Percentiles rank a stretch among this genome's conserved stretches.
Evolutionary conservation across 2,888 invertebrate genomes (phyloP).

Genomic region (Ochropleura plecta): DNA sequence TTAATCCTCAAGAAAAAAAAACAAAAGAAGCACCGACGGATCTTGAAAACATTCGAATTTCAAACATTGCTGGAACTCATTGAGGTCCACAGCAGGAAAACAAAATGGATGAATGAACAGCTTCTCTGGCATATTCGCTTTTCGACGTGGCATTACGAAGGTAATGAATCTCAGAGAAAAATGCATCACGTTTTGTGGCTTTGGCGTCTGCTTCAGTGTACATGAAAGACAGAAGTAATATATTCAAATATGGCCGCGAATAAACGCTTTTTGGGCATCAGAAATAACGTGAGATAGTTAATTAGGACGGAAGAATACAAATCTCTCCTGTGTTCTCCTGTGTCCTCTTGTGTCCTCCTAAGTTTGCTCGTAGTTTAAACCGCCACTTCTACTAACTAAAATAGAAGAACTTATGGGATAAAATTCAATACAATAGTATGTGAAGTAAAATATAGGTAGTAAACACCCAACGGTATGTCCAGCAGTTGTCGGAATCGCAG

Average conservation of each 20-base stretch:
- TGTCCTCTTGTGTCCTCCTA: no score
- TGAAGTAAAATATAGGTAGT: neutral
- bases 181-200: neutral
- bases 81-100: neutral
- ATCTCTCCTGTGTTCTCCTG: neutral
- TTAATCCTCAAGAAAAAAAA: conserved; percentile 20
- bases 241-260: neutral
- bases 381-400: neutral
- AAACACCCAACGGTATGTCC: conserved; percentile 36
- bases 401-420: neutral
- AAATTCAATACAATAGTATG: neutral
- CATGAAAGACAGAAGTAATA: neutral
- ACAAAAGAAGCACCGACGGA: conserved; percentile 23
- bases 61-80: conserved; percentile 20
- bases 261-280: neutral
- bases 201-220: neutral
- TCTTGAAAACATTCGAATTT: conserved; percentile 43
- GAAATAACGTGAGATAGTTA: neutral
- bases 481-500: conserved; percentile 44
- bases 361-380: no score
- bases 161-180: neutral
- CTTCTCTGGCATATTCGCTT: neutral
- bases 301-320: neutral
- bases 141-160: neutral
- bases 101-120: neutral